Percentiles rank a stretch among this genome's conserved stretches.
phyloP scores from a whole-genome alignment of 1,140 invertebrate genomes.

The Drosophila dunni region DNA sequence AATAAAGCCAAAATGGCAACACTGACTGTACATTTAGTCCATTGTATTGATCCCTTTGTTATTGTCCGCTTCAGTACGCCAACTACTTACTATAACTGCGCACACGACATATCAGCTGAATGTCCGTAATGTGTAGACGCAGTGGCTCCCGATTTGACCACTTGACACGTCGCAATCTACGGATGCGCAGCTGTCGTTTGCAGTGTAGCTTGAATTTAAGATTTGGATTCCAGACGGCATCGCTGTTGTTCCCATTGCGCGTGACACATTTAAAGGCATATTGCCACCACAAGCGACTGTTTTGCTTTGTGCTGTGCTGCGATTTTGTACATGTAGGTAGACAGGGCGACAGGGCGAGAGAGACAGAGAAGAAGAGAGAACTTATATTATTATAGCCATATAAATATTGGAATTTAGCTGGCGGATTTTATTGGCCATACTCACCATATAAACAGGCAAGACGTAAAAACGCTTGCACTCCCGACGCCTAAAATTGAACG shows the following conservation, averaged over 20 bases:
- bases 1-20: no score
- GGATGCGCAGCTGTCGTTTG: slow-evolving; percentile 69
- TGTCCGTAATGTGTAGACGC: slow-evolving; percentile 63
- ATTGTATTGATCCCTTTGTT: slow-evolving; percentile 7
- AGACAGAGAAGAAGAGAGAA: slow-evolving; percentile 1
- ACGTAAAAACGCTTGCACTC: slow-evolving; percentile 75
- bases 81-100: slow-evolving; percentile 46
- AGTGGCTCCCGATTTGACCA: slow-evolving; percentile 64
- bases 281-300: slow-evolving; percentile 73
- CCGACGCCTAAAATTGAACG: slow-evolving; percentile 70
- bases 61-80: background rate
- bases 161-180: slow-evolving; percentile 54
- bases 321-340: background rate
- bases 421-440: slow-evolving; percentile 43
- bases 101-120: slow-evolving; percentile 66
- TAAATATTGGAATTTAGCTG: slow-evolving; percentile 25
- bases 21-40: no score
- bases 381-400: slow-evolving; percentile 43
- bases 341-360: slow-evolving; percentile 15
- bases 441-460: slow-evolving; percentile 74
- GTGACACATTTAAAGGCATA: slow-evolving; percentile 76
- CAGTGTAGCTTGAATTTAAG: slow-evolving; percentile 68
- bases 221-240: slow-evolving; percentile 64
- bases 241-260: slow-evolving; percentile 27
- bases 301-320: slow-evolving; percentile 72